Base-by-base conservation (phyloP, 2,888 invertebrate genomes). In the Hedychridium roseum region DNA sequence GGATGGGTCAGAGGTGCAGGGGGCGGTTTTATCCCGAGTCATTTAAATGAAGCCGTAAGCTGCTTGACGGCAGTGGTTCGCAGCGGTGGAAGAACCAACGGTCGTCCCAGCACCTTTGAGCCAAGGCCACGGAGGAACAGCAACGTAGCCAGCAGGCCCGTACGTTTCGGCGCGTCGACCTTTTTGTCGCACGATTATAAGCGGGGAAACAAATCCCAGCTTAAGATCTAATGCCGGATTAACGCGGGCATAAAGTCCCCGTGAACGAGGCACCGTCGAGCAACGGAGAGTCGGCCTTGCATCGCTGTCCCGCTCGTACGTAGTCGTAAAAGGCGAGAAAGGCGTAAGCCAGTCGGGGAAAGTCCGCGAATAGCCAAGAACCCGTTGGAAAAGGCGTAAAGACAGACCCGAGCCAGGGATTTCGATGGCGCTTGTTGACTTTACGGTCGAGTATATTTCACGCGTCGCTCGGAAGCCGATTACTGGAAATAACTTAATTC, bases 401-500 rank as follows among this genome's bases (percentile, higher is more conserved):
- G 28, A n/a, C 28, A 12, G 11, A 28, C 3, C 11, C 11, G 30
- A 6, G 34, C 12, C 3, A 14, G n/a, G 11, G 14, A 40, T 16
- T n/a, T 28, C 28, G 44, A 40, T 7, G 11, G 15, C 4, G 1
- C 9, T 27, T 11, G 5, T 47, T 30, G 44, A 57, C 40, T 62
- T 62, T 64, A 62, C 57, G 60, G 60, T 63, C 57, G 51, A 48
- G 47, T 50, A 49, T 63, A 63, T 57, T 57, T 63, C 60, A 57
- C 48, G 50, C 46, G 50, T 34, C 30, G 46, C 49, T 46, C 50
- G 49, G 60, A 62, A 64, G 60, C 60, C 60, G 64, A 63, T 63
- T 63, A 63, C 52, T 35, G 54, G 57, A 41, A 60, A 64, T 64
- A 64, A 64, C 62, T 63, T 63, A 50, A 64, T 63, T 62, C 64